Evolutionary conservation across 2,888 invertebrate species (phyloP), one percentile per base, ranked within the genome.

Genomic region (Elaeidobius kamerunicus): DNA sequence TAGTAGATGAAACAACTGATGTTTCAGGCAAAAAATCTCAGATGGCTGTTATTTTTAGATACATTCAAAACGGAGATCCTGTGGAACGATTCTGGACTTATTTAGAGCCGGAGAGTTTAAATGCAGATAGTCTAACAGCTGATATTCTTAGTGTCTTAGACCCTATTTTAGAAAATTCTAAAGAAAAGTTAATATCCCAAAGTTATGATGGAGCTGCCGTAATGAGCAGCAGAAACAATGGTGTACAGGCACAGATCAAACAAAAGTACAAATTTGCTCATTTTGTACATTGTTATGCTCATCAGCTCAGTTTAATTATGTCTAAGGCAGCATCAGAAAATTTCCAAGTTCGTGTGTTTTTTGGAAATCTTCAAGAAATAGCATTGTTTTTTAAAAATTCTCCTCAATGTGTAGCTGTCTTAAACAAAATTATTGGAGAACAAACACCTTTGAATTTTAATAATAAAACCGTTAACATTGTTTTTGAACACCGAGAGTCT

Each of bases 1-100:
- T 65, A 55, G 58, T 57, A 15, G 67, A 67, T 48, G 68, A 67
- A 47, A 65, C 61, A 27, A 64, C 63, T 1, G 65, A 69, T 54
- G 56, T 62, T 36, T 59, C 58, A 19, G 38, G 43, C 15, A 41
- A n/a, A n/a, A n/a, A 56, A 47, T 44, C 50, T 30, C 64, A 64
- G 54, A 52, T 62, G 47, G 61, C 64, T n/a, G 34, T 65, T 19
- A 56, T 67, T 45, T 50, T 64, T n/a, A 52, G 66, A 23, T 67
- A 68, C 51, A 55, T 55, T 45, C 9, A 45, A 20, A 41, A 55
- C 35, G 57, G 58, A 19, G 60, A 61, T 1, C 52, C 51, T 4
- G 47, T 56, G 9, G 56, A 63, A 57, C 52, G 60, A 17, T 68
- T 68, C 55, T 65, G 63, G 64, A 53, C 49, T 30, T 63, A 60